Base-by-base conservation (phyloP, 2,113 vertebrate genomes). In the Dasyprocta punctata region DNA sequence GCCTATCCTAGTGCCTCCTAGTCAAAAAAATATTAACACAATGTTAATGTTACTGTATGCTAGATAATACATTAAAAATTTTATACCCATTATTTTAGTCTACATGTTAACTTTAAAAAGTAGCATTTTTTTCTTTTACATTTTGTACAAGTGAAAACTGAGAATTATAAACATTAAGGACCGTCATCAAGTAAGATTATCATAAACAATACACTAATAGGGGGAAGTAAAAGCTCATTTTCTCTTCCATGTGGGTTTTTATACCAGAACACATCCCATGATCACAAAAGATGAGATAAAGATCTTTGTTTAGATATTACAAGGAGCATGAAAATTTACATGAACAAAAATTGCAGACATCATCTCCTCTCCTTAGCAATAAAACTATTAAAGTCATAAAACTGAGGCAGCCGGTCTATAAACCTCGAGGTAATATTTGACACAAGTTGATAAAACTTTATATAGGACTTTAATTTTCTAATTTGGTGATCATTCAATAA, bases 11-110 rank as follows among this genome's bases (percentile, higher is more conserved):
- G 38, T 30, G 11, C 83, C 28, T 81, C 63, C 8, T 61, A 52
- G n/a, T 96, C 20, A 89, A 95, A n/a, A 95, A 86, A 75, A 86
- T 86, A 38, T 26, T 86, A 82, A 78, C 10, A 69, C 22, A 92
- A 54, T 86, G 22, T n/a, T n/a, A 75, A 30, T 89, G 73, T 78
- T 73, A 56, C 3, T 52, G 73, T 5, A 11, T 67, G 20, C 14
- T 86, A 49, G 8, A 44, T 13, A 71, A 5, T 82, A 22, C 91
- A 6, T 33, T 82, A 44, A n/a, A 20, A 75, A 92, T 2, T 52
- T 84, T 69, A 33, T 6, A 22, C 67, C 41, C 4, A 75, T 80
- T 92, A 75, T 78, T 94, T 82, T 30, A 65, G 12, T 81, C 58
- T 69, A 41, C 61, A 41, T 36, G 17, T 33, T 73, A 71, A 90